Evolutionary conservation across 1,140 invertebrate genomes (phyloP), one percentile per base, ranked within the genome.

Genomic region (Drosophila nikananu): DNA sequence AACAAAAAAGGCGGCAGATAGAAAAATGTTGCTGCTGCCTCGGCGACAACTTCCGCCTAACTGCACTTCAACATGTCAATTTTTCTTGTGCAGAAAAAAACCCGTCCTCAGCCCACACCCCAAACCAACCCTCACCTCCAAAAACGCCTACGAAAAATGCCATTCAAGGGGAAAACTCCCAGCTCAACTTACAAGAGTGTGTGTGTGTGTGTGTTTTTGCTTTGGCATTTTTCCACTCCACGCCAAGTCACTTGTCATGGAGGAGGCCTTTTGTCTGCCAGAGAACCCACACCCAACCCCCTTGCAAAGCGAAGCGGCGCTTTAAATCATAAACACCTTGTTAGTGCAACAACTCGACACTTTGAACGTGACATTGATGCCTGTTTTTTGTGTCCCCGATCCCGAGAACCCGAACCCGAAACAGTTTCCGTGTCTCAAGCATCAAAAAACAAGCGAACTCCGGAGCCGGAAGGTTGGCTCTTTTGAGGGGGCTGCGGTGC

Each of bases 301-400:
- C 44, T 12, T 17, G 19, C 13, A n/a, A 17, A 1, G 19, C 21
- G 44, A 42, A 73, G 63, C 44, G 61, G 48, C 62, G 86, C 66
- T 89, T 81, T 77, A 83, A 89, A 83, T 81, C 84, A 74, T 91
- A 89, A 87, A 89, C 90, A 80, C 81, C 86, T 91, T 91, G 89
- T 89, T 90, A 89, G 81, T 76, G 80, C 66, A 65, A 59, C 72
- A 87, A 80, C 86, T 76, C 75, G 75, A 76, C 78, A 83, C 72
- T 77, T 73, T 86, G 90, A 92, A 91, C 90, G 90, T 91, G 90
- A 91, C 90, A 91, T 91, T 91, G 90, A 91, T 91, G 90, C 77
- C 80, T 80, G 80, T 87, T 91, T 90, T 86, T 86, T 39, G 54
- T 39, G 54, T 25, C 52, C 54, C 35, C 21, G 35, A 21, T 17